Conservation (phyloP, 2,888 invertebrate species). For the Flexamia atlantica region DNA sequence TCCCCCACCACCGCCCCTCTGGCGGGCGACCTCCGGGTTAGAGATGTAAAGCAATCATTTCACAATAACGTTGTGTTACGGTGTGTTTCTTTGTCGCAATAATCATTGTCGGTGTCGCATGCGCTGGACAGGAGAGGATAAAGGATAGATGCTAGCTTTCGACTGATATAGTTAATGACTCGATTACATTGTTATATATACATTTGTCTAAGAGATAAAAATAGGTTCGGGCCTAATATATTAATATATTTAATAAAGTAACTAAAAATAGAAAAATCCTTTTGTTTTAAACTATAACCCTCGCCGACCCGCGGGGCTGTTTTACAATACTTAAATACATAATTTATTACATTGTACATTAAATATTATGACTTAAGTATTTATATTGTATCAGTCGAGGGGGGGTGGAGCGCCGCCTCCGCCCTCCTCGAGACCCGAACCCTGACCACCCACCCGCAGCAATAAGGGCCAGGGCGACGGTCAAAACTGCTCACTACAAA, state of each 20-base stretch:
- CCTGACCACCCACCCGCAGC: conserved; percentile 13
- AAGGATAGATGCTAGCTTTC: conserved; percentile 68
- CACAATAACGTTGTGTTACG: conserved; percentile 52
- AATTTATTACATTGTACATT: conserved; percentile 59
- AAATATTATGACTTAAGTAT: conserved; percentile 59
- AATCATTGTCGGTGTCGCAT: conserved; percentile 36
- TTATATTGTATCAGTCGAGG: conserved; percentile 32
- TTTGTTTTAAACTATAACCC: conserved; percentile 53
- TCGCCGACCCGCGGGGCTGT: conserved; percentile 41
- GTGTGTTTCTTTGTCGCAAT: conserved; percentile 39
- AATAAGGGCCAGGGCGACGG: conserved; percentile 49
- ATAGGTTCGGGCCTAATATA: conserved; percentile 72
- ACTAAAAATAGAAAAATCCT: conserved; percentile 58
- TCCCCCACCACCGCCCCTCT: background rate
- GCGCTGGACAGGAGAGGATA: conserved; percentile 15
- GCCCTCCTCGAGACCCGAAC: background rate
- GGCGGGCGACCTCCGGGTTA: conserved; percentile 29
- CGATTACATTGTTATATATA: conserved; percentile 69
- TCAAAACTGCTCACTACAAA: conserved; percentile 42
- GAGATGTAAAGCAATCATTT: conserved; percentile 52
- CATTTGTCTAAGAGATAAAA: conserved; percentile 68
- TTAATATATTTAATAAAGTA: conserved; percentile 68
- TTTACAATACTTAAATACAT: conserved; percentile 58
- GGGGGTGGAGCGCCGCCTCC: background rate
- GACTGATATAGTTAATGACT: conserved; percentile 68